Evolutionary conservation across 2,888 invertebrate species (phyloP).

Genomic region (Erebia aethiops): DNA sequence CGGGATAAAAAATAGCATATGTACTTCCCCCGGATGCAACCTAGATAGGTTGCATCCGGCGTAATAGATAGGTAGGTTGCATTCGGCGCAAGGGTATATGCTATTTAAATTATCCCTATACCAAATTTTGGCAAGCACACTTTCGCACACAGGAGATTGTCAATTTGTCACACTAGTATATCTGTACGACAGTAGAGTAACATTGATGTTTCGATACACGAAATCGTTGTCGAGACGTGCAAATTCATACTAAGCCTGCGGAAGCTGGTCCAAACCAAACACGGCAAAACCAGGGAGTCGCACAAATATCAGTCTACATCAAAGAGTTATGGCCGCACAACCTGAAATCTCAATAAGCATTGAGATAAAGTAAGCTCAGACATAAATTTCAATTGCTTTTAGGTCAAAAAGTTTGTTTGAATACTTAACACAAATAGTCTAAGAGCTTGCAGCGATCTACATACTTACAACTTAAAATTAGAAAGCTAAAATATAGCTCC

Average conservation of each 20-base stretch:
- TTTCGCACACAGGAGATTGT: no score
- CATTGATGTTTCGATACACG: not conserved
- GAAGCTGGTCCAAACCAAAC: not conserved
- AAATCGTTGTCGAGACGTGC: not conserved
- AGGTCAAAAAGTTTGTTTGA: conserved; percentile 57
- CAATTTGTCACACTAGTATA: no score
- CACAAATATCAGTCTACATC: conserved; percentile 23
- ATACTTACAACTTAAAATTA: no score
- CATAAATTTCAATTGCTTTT: conserved; percentile 61
- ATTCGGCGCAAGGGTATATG: no score
- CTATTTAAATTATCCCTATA: no score
- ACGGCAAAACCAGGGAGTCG: conserved; percentile 1
- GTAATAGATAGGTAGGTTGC: no score
- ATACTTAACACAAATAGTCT: conserved; percentile 46
- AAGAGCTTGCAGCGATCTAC: conserved; percentile 42
- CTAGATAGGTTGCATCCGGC: no score
- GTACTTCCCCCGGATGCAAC: no score
- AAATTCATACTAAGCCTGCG: not conserved
- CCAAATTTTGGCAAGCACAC: no score
- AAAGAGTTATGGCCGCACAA: conserved; percentile 30
- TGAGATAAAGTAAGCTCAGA: conserved; percentile 59
- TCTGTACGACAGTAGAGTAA: not conserved
- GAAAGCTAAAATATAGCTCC: no score
- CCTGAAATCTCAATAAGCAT: conserved; percentile 56
- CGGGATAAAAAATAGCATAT: no score